Evolutionary conservation across 2,113 vertebrate genomes (phyloP).

Genomic region (Fregetta grallaria): DNA sequence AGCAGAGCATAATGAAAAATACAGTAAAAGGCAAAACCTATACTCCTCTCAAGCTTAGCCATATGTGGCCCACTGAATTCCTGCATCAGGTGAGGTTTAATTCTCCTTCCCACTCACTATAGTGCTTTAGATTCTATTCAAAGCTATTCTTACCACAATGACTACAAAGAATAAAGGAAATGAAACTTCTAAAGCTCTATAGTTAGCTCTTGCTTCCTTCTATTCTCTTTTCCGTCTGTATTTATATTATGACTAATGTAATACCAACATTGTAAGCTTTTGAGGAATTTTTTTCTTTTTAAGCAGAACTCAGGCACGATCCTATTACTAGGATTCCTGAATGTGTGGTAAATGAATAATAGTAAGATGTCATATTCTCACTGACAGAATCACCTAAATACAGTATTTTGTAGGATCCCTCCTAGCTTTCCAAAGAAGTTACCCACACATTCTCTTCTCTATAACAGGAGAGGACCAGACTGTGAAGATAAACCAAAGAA

Average conservation of each 20-base stretch:
- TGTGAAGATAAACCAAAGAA: neutral
- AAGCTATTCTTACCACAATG: neutral
- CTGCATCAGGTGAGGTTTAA: neutral
- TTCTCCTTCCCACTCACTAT: neutral
- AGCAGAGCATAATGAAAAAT: neutral
- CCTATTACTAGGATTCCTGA: neutral
- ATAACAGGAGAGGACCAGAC: neutral
- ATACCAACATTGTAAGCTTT: neutral
- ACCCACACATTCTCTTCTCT: neutral
- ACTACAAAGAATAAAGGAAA: neutral
- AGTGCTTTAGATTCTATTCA: neutral
- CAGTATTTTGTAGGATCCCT: neutral
- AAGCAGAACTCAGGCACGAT: neutral
- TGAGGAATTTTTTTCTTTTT: neutral
- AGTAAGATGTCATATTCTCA: neutral
- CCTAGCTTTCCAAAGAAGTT: neutral
- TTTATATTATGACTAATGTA: neutral
- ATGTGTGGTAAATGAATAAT: neutral
- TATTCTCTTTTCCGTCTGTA: neutral
- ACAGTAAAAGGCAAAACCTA: neutral
- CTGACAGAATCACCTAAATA: neutral
- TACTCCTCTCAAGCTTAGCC: neutral
- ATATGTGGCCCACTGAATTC: neutral
- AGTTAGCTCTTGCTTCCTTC: neutral
- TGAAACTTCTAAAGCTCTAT: neutral